phyloP scores from a whole-genome alignment of 2,797 vertebrate species.

The Sarcoramphus papa region DNA sequence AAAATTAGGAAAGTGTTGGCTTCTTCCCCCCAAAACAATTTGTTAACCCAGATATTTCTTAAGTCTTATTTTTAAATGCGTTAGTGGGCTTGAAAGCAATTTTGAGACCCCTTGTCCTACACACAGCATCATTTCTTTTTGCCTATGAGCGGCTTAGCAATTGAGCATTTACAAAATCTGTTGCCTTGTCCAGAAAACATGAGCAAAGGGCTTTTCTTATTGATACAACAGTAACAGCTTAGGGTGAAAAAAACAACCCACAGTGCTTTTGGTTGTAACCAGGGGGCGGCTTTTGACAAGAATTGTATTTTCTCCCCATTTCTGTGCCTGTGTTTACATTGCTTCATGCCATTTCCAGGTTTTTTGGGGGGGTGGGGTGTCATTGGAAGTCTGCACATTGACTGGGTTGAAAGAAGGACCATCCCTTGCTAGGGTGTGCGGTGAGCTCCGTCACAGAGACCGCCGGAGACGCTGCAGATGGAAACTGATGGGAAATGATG shows the following conservation, averaged over 20 bases:
- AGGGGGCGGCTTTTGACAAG: not conserved
- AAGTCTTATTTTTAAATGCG: not conserved
- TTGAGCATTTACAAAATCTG: not conserved
- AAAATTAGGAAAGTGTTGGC: not conserved
- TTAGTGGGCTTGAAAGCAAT: not conserved
- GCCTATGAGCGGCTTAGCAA: not conserved
- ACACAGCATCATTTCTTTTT: not conserved
- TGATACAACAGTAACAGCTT: not conserved
- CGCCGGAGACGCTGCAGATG: fast-evolving
- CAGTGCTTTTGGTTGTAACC: not conserved
- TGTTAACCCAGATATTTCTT: not conserved
- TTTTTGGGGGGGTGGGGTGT: not conserved
- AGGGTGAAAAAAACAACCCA: no score
- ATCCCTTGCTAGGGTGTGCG: not conserved
- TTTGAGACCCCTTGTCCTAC: not conserved
- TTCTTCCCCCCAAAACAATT: not conserved
- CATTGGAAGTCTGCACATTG: not conserved
- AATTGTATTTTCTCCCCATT: not conserved
- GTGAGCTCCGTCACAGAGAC: no score
- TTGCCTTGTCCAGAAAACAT: not conserved
- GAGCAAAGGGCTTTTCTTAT: not conserved
- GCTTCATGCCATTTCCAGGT: not conserved
- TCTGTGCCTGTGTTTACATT: not conserved
- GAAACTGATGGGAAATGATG: fast-evolving
- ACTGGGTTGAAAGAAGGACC: no score